Evolutionary conservation across 2,797 vertebrate species (phyloP), one percentile per base, ranked within the genome.

Genomic region (Gastrophryne carolinensis): DNA sequence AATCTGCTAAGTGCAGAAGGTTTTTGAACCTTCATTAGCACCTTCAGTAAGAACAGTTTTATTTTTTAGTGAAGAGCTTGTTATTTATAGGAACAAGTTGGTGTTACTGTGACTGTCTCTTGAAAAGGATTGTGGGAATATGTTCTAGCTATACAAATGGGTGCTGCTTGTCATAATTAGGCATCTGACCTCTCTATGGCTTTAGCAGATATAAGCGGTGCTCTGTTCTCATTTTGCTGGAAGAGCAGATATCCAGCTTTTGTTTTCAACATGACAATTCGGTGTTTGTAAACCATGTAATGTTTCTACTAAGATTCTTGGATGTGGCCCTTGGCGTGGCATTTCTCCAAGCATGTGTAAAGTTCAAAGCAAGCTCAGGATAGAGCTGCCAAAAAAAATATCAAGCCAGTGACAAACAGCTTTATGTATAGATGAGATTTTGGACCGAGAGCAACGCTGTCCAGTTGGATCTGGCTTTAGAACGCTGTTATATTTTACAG

Each of bases 291-390:
- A 72, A 66, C 19, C 4, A 53, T 58, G 68, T 71, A 52, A 60
- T 57, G 66, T 78, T 72, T 78, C 75, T 26, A 72, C 66, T 72
- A 32, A 58, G 60, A 66, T 65, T 78, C 75, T 66, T 72, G 68
- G 75, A 72, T 44, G 39, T 23, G 53, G 32, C 9, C 60, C 32
- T 57, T n/a, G 41, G 27, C 2, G 53, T 78, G 75, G 75, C 75
- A 65, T 34, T 23, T 58, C 41, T 78, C 75, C 75, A 78, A 78
- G 52, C 44, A 37, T 72, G 75, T 66, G 52, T 61, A 78, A 78
- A 78, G 75, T 78, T 78, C 53, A 30, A 72, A 66, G 39, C 52
- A 17, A 41, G 35, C 23, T 10, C 53, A 19, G 2, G 30, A 49
- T 58, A 23, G 19, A 29, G 34, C 34, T 54, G 71, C 71, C 71